These are phyloP conservation scores for Drosophila nigrodunni DNA, from an alignment of 1,140 invertebrate genomes.

Conservation along the genomic window DNA sequence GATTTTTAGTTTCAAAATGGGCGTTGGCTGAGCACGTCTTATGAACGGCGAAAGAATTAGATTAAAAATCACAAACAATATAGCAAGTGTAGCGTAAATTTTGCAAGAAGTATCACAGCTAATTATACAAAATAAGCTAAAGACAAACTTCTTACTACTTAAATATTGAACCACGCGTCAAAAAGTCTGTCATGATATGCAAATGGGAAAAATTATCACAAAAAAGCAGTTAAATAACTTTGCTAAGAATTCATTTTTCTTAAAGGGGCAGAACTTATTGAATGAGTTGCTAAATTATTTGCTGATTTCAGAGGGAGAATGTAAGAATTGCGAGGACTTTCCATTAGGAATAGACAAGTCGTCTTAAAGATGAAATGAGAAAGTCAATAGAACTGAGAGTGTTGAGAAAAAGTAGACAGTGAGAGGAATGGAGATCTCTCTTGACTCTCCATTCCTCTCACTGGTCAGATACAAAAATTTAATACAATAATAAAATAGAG, in stretches of 20 bases:
- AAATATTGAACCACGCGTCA: neutral
- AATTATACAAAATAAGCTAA: conserved; percentile 4
- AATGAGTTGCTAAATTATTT: conserved; percentile 14
- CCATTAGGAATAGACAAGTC: too few species aligned
- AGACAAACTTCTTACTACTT: neutral
- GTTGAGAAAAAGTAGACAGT: neutral
- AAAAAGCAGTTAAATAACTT: conserved; percentile 10
- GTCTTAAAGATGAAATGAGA: conserved; percentile 4
- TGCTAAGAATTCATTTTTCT: neutral
- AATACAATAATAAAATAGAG: too few species aligned
- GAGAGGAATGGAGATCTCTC: neutral
- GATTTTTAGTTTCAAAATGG: conserved; percentile 26
- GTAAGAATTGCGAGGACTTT: too few species aligned
- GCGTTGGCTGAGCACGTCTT: neutral
- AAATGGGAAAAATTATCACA: conserved; percentile 6
- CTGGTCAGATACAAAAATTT: neutral
- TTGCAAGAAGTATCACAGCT: neutral
- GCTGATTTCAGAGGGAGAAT: neutral
- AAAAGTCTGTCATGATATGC: conserved; percentile 17
- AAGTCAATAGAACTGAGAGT: conserved; percentile 13
- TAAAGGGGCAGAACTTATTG: neutral
- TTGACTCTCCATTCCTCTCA: too few species aligned
- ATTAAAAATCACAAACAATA: neutral
- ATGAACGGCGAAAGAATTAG: conserved; percentile 33
- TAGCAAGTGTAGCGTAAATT: neutral